Evolutionary conservation across 2,113 vertebrate species (phyloP).

Genomic region (Athene noctua): DNA sequence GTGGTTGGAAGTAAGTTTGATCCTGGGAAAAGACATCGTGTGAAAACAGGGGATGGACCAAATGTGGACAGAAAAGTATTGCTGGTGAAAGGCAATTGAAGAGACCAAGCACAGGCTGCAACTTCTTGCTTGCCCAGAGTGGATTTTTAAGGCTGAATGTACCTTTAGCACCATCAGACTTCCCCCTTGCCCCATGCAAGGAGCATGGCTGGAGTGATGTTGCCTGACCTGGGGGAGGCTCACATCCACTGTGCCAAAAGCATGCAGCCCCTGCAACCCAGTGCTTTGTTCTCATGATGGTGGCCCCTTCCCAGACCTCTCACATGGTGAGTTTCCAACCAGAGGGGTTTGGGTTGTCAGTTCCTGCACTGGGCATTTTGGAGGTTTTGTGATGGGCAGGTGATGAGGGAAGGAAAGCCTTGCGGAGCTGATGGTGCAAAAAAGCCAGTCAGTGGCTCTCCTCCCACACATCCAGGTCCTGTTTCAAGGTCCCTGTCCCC

Average conservation of each 20-base stretch:
- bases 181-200: fast-evolving
- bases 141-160: neutral
- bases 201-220: fast-evolving
- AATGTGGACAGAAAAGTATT: neutral
- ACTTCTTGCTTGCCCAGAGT: neutral
- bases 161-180: neutral
- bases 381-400: neutral
- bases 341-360: neutral
- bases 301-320: neutral
- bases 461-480: neutral
- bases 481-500: neutral
- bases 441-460: neutral
- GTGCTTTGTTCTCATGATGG: fast-evolving
- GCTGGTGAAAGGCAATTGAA: fast-evolving
- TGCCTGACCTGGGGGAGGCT: neutral
- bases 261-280: neutral
- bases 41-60: neutral
- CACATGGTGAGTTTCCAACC: fast-evolving
- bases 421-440: neutral
- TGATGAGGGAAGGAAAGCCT: neutral
- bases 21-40: neutral
- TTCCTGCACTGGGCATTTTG: fast-evolving
- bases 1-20: neutral
- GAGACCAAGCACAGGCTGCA: neutral
- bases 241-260: fast-evolving